Evolutionary conservation across 2,113 vertebrate genomes (phyloP), one percentile per base, ranked within the genome.

Genomic region (Baryphthengus martii): DNA sequence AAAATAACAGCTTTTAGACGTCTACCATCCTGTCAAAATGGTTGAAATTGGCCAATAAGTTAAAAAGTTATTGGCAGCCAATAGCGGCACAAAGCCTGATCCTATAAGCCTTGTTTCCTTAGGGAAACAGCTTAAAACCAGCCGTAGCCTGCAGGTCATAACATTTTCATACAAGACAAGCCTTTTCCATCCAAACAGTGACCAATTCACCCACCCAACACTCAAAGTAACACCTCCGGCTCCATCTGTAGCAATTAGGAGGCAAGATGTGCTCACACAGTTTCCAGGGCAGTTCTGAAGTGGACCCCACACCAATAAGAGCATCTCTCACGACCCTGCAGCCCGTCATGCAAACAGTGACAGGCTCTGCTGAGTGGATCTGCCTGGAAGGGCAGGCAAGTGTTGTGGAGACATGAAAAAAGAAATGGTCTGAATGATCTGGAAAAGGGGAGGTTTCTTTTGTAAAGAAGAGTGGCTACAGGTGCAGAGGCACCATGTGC

Each of bases 401-500:
- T 65, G 89, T 87, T 82, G 21, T 39, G 18, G 44, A 33, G 62
- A 88, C 5, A 33, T 33, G 45, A 70, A 49, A 81, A 73, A 88
- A 72, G 15, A 31, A 86, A 85, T 47, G 25, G 37, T 10, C 24
- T 68, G 61, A 33, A 73, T 62, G 52, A 62, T 74, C 53, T 76
- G 80, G n/a, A 84, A 71, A 70, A 74, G 19, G 14, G n/a, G 3
- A 71, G 24, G 37, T 7, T 86, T 72, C 28, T 14, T 90, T 89
- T 87, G 28, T 79, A 24, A 86, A 63, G 44, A 6, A 93, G 33
- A 40, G 52, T 62, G 55, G 40, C 55, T 95, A 94, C 90, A 92
- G 88, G 85, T 95, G 88, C 75, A 92, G 93, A 71, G 70, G 66
- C 12, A 1, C 40, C 2, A 0, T 19, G n/a, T 2, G 3, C 40